phyloP scores from a whole-genome alignment of 2,797 vertebrate species.

The Centroberyx gerrardi region DNA sequence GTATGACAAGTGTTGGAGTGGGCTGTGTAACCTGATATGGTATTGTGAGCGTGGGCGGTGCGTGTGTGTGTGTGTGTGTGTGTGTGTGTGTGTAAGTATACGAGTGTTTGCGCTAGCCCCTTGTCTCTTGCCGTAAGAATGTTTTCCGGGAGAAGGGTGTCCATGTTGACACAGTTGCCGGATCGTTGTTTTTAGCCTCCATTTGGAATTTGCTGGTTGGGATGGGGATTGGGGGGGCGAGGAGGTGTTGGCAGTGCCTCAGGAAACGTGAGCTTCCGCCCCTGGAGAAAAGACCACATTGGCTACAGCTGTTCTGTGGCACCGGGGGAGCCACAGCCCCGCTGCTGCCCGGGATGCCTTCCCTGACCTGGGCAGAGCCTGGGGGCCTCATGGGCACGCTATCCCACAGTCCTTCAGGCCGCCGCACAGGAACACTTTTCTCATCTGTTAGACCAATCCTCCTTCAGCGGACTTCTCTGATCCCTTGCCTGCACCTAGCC shows the following conservation, averaged over 20 bases:
- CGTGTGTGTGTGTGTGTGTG: constrained; percentile 47
- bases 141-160: constrained; percentile 75
- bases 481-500: not conserved
- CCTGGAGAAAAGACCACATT: constrained; percentile 67
- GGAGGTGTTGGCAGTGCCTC: constrained; percentile 70
- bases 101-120: constrained; percentile 58
- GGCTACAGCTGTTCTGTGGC: constrained; percentile 88
- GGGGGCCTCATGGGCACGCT: constrained; percentile 13
- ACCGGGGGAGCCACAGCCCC: constrained; percentile 67
- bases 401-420: constrained; percentile 23
- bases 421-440: constrained; percentile 18
- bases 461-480: not conserved
- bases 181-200: constrained; percentile 88
- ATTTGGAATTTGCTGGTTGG: constrained; percentile 84
- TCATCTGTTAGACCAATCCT: constrained; percentile 29
- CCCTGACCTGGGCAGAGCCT: constrained; percentile 54
- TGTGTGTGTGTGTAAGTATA: constrained; percentile 39
- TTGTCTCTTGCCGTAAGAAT: constrained; percentile 74
- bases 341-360: constrained; percentile 77
- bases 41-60: constrained; percentile 57
- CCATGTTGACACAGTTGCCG: constrained; percentile 91
- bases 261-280: constrained; percentile 84
- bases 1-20: constrained; percentile 79
- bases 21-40: constrained; percentile 74
- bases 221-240: constrained; percentile 41